These are phyloP conservation scores for Calonectris borealis DNA, from an alignment of 2,113 vertebrate genomes.

Conservation along the genomic window DNA sequence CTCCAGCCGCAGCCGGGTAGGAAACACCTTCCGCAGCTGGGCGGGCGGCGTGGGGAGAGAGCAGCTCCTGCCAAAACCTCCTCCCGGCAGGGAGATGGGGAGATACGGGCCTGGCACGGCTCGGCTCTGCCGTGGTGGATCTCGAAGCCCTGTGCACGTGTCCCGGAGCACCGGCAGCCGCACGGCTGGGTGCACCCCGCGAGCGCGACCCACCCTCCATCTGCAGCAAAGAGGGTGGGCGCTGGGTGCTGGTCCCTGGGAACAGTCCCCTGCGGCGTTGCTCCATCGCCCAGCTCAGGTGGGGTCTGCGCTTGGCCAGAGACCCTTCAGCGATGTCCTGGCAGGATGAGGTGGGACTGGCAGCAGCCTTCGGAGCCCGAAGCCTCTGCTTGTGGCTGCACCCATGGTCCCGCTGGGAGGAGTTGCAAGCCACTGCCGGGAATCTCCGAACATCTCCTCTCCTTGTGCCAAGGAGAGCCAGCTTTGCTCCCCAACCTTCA, in stretches of 20 bases:
- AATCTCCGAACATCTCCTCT: background rate
- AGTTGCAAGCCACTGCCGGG: background rate
- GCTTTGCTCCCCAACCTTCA: background rate
- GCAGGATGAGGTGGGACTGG: background rate
- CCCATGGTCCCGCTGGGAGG: background rate
- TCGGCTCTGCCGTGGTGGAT: background rate
- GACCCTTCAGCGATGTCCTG: background rate
- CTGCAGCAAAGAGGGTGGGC: background rate
- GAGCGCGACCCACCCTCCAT: background rate
- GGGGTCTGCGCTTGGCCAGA: background rate
- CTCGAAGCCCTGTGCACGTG: fast-evolving
- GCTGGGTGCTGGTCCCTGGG: background rate
- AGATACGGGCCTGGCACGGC: background rate
- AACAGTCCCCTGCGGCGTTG: too few relatives aligned
- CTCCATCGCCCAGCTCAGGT: background rate
- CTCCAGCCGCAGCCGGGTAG: fast-evolving
- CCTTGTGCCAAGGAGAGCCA: fast-evolving
- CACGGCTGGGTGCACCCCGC: background rate
- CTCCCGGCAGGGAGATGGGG: background rate
- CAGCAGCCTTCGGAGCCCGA: background rate
- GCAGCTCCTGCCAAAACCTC: background rate
- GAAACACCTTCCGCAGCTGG: background rate
- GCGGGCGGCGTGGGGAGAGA: background rate
- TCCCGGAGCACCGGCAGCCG: background rate
- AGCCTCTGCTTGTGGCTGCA: background rate